A percentile compares a stretch with the other conserved stretches of the same genome.
phyloP scores from a whole-genome alignment of 2,888 invertebrate species.

The Cryptosula pallasiana region DNA sequence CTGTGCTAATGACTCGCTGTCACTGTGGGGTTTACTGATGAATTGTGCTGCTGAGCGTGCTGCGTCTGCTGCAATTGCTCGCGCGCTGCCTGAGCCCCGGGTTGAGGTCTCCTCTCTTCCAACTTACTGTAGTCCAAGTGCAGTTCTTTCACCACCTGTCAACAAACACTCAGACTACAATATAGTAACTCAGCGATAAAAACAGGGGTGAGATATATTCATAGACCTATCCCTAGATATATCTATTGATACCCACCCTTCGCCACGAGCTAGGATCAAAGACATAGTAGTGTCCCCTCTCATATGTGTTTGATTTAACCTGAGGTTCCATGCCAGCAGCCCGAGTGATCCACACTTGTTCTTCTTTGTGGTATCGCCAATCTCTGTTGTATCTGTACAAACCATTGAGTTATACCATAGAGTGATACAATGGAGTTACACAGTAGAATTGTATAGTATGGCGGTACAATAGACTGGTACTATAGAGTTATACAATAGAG shows the following conservation, averaged over 20 bases:
- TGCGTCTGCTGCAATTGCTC: not conserved
- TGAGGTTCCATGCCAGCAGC: slow-evolving; percentile 89
- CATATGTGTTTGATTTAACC: slow-evolving; percentile 92
- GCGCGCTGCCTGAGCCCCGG: slow-evolving; percentile 26
- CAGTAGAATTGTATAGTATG: too few species aligned
- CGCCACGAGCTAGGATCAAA: slow-evolving; percentile 99
- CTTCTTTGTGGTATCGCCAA: slow-evolving; percentile 98
- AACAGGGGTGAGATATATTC: too few species aligned
- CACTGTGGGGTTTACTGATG: not conserved
- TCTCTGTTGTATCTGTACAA: slow-evolving; percentile 82
- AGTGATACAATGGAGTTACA: too few species aligned
- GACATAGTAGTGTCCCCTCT: slow-evolving; percentile 97
- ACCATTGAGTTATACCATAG: too few species aligned
- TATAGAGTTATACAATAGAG: too few species aligned
- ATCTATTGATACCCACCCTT: too few species aligned
- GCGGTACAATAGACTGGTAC: too few species aligned
- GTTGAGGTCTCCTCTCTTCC: slow-evolving; percentile 74
- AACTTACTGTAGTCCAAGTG: slow-evolving; percentile 92
- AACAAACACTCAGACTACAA: too few species aligned
- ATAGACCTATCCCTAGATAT: too few species aligned
- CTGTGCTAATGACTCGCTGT: not conserved
- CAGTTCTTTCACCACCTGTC: slow-evolving; percentile 2
- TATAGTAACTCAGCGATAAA: too few species aligned
- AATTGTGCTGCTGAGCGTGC: not conserved
- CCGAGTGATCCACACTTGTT: slow-evolving; percentile 97